Conservation (phyloP, 2,797 vertebrate species). For the Melanotaenia pygmaea region DNA sequence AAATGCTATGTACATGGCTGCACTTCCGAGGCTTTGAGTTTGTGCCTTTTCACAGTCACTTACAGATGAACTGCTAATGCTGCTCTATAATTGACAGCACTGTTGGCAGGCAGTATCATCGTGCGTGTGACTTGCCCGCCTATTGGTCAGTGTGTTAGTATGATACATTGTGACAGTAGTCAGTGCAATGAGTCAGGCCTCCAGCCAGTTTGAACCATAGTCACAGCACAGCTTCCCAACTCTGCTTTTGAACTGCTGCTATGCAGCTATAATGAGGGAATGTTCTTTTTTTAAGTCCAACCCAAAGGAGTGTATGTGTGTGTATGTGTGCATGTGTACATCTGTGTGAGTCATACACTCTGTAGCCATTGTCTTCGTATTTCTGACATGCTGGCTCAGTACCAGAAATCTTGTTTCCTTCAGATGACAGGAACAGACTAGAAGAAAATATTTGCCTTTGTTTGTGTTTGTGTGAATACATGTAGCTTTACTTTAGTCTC, state of each 20-base stretch:
- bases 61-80: constrained; percentile 28
- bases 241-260: constrained; percentile 64
- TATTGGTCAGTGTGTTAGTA: constrained; percentile 56
- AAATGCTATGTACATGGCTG: neutral
- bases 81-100: constrained; percentile 46
- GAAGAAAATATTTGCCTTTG: constrained; percentile 5
- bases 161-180: constrained; percentile 58
- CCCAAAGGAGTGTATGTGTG: constrained; percentile 44
- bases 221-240: constrained; percentile 47
- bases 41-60: constrained; percentile 21
- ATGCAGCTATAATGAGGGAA: constrained; percentile 65
- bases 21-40: constrained; percentile 8
- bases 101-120: constrained; percentile 23
- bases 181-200: constrained; percentile 51
- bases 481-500: constrained; percentile 31
- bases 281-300: constrained; percentile 65
- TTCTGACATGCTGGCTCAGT: constrained; percentile 52
- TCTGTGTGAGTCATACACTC: constrained; percentile 62
- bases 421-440: constrained; percentile 58
- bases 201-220: constrained; percentile 59
- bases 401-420: constrained; percentile 54
- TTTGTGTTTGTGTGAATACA: constrained; percentile 2
- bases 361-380: constrained; percentile 62
- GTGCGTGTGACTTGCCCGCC: constrained; percentile 27
- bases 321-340: constrained; percentile 25